phyloP scores from a whole-genome alignment of 2,113 vertebrate species.

The Odocoileus hemionus region DNA sequence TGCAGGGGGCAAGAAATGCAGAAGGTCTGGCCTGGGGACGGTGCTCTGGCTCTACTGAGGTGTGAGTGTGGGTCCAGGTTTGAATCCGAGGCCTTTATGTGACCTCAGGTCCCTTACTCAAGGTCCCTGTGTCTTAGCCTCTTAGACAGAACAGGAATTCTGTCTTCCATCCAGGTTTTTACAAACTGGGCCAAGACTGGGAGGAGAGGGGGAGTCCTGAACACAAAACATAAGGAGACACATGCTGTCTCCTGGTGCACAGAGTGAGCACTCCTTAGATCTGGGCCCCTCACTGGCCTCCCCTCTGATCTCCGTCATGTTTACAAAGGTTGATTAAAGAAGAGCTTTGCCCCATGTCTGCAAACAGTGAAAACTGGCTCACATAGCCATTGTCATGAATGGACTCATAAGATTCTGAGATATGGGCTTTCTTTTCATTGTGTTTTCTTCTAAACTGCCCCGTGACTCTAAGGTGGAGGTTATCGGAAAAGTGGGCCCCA shows the following conservation, averaged over 20 bases:
- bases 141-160: neutral
- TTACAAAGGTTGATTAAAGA: neutral
- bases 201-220: neutral
- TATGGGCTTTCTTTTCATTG: neutral
- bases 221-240: too few species aligned
- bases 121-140: neutral
- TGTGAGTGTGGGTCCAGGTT: too few species aligned
- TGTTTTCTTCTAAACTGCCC: neutral
- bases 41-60: neutral
- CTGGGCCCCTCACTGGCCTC: neutral
- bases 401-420: neutral
- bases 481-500: neutral
- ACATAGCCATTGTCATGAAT: too few species aligned
- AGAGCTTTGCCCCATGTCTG: neutral
- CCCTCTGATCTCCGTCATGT: neutral
- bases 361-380: neutral
- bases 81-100: neutral
- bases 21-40: neutral
- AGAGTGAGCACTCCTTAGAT: rapidly evolving
- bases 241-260: rapidly evolving
- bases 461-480: neutral
- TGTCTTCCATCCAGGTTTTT: neutral
- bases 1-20: neutral
- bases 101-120: neutral
- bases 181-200: too few species aligned